phyloP scores from a whole-genome alignment of 2,113 vertebrate genomes.

The Tetrax tetrax region DNA sequence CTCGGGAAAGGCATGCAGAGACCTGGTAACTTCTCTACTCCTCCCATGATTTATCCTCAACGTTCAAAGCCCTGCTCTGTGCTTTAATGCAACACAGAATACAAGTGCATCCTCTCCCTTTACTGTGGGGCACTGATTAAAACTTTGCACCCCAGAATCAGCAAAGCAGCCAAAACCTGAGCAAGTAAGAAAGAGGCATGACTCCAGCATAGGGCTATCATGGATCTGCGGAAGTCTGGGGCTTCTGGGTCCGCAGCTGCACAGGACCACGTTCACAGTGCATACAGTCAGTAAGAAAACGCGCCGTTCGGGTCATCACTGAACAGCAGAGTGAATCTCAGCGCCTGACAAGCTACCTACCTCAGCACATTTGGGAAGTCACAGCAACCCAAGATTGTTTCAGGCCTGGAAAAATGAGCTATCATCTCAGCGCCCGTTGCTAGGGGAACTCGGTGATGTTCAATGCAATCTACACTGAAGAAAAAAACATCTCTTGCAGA shows the following conservation, averaged over 20 bases:
- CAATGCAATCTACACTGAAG: neutral
- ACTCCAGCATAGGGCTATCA: fast-evolving
- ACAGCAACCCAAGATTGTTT: neutral
- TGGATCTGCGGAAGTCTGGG: neutral
- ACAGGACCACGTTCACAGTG: neutral
- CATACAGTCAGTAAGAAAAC: neutral
- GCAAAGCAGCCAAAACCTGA: neutral
- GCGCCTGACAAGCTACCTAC: neutral
- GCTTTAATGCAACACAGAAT: neutral
- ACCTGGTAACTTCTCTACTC: neutral
- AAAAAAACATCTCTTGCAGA: neutral
- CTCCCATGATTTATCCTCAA: neutral
- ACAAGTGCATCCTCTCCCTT: neutral
- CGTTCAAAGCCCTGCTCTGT: neutral
- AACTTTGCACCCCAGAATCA: neutral
- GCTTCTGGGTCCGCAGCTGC: neutral
- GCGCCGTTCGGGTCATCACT: neutral
- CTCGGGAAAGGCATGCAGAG: neutral
- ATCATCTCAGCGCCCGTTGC: neutral
- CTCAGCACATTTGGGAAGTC: neutral
- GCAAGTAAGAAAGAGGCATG: neutral
- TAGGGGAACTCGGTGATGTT: neutral
- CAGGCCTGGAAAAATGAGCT: neutral
- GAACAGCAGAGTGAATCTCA: neutral
- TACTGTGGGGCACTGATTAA: fast-evolving